phyloP scores from a whole-genome alignment of 2,113 vertebrate genomes.

The Pseudonaja textilis region DNA sequence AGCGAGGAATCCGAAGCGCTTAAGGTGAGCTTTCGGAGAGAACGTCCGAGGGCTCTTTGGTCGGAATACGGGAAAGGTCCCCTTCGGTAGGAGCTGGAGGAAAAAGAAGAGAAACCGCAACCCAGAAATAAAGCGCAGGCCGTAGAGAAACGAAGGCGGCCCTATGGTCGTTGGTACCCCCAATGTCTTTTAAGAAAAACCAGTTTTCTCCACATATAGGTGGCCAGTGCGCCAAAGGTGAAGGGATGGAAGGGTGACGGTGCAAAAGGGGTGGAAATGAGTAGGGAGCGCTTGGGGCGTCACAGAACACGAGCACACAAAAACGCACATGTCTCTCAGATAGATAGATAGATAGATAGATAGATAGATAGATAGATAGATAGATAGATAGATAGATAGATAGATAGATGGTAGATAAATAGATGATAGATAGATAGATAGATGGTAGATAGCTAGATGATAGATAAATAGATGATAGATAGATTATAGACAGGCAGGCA shows the following conservation, averaged over 20 bases:
- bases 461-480: too few species aligned
- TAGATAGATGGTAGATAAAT: too few species aligned
- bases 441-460: too few species aligned
- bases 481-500: too few species aligned
- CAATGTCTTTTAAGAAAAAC: accelerated
- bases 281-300: background rate
- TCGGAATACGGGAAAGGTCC: background rate
- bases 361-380: too few species aligned
- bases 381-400: too few species aligned
- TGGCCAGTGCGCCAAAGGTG: background rate
- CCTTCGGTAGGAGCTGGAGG: background rate
- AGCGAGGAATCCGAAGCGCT: background rate
- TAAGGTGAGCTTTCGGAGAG: background rate
- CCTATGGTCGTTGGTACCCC: background rate
- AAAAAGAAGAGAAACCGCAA: background rate
- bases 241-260: background rate
- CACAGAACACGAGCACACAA: background rate
- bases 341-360: too few species aligned
- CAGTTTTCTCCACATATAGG: background rate
- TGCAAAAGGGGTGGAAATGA: background rate
- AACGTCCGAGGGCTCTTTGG: background rate
- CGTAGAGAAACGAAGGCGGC: background rate
- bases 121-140: background rate
- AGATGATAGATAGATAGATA: too few species aligned
- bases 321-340: background rate